phyloP scores from a whole-genome alignment of 2,888 invertebrate genomes.

The Scaptomyza reducta region DNA sequence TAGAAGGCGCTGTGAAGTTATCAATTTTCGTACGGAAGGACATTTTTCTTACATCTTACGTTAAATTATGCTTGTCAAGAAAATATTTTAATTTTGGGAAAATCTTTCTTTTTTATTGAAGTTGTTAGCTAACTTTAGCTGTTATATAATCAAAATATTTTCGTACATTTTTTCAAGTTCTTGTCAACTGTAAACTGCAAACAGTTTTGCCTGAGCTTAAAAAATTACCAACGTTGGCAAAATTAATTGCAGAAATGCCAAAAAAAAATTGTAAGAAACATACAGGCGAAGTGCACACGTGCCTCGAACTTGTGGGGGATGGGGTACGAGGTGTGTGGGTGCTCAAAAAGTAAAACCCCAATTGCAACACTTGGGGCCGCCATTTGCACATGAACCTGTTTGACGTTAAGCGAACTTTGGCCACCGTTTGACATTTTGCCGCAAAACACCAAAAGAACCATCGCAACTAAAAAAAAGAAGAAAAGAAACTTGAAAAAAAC shows the following conservation, averaged over 20 bases:
- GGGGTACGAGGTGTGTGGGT: not conserved
- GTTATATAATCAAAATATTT: not conserved
- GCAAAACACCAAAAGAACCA: conserved; percentile 59
- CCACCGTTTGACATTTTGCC: conserved; percentile 78
- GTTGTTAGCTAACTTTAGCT: no score
- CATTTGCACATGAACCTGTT: conserved; percentile 69
- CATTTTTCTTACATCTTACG: not conserved
- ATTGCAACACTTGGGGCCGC: conserved; percentile 53
- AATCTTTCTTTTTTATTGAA: no score
- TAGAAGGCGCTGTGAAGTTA: not conserved
- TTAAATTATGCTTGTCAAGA: no score
- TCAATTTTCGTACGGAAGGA: not conserved
- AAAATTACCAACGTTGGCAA: conserved; percentile 32
- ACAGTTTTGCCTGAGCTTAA: conserved; percentile 18
- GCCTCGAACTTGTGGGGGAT: conserved; percentile 15
- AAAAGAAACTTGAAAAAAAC: conserved; percentile 35
- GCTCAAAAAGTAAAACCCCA: not conserved
- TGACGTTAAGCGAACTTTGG: conserved; percentile 69
- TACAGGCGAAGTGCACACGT: conserved; percentile 60
- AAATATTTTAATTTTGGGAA: no score
- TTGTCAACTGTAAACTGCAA: conserved; percentile 17
- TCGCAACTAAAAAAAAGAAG: conserved; percentile 50
- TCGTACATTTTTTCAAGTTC: not conserved
- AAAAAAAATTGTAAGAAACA: conserved; percentile 48
- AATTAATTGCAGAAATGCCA: conserved; percentile 55